phyloP scores from a whole-genome alignment of 1,140 invertebrate species.

The Triops longicaudatus region DNA sequence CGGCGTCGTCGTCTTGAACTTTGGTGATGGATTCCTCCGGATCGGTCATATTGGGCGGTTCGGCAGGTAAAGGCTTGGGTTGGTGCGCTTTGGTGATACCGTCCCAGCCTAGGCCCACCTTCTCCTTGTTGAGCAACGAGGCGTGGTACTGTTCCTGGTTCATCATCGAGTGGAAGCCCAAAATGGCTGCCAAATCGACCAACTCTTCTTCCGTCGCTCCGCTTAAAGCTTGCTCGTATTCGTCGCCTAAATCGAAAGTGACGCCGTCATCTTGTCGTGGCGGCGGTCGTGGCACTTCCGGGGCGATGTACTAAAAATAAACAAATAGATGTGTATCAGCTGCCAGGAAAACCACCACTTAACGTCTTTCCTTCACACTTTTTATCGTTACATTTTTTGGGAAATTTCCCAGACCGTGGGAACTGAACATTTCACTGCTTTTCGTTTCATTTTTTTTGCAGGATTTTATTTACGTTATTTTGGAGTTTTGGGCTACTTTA shows the following conservation, averaged over 20 bases:
- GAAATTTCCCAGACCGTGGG: too few relatives aligned
- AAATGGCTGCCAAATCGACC: conserved; percentile 95
- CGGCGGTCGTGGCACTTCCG: conserved; percentile 62
- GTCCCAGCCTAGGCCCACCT: conserved; percentile 73
- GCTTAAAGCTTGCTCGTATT: conserved; percentile 86
- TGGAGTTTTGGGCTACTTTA: too few relatives aligned
- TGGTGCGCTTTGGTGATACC: conserved; percentile 89
- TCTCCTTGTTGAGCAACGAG: conserved; percentile 75
- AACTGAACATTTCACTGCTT: too few relatives aligned
- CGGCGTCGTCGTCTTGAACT: conserved; percentile 78
- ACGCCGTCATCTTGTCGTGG: conserved; percentile 72
- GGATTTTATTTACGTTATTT: too few relatives aligned
- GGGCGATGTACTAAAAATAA: conserved; percentile 65
- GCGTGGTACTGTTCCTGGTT: conserved; percentile 99
- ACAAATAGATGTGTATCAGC: not conserved
- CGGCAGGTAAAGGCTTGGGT: conserved; percentile 78
- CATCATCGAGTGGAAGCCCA: conserved; percentile 99
- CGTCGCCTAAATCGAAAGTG: conserved; percentile 84
- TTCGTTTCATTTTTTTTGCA: too few relatives aligned
- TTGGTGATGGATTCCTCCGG: conserved; percentile 80
- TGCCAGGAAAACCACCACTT: not conserved
- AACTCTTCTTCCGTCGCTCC: conserved; percentile 94
- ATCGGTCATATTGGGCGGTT: conserved; percentile 90
- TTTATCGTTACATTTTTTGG: too few relatives aligned
- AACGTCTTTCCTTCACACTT: too few relatives aligned